Conservation (phyloP, 1,140 invertebrate species). For the Oryctes rhinoceros region DNA sequence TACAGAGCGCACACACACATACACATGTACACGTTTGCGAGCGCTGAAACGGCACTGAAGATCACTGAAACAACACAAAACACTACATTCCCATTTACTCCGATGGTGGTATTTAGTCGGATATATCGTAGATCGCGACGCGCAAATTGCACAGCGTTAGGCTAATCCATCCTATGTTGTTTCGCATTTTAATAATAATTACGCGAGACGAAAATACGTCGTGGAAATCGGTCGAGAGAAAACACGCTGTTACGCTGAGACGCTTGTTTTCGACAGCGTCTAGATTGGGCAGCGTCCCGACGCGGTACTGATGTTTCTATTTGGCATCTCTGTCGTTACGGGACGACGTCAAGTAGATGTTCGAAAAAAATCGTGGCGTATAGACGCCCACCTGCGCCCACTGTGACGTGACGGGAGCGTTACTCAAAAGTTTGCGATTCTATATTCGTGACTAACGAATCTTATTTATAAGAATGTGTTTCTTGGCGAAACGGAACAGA, state of each 20-base stretch:
- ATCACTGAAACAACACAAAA: constrained; percentile 27
- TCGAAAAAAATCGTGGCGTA: constrained; percentile 24
- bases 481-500: not conserved
- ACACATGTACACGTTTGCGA: constrained; percentile 6
- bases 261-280: constrained; percentile 28
- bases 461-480: constrained; percentile 6
- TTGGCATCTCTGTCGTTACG: constrained; percentile 35
- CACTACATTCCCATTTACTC: constrained; percentile 30
- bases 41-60: constrained; percentile 31
- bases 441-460: constrained; percentile 24
- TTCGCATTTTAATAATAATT: constrained; percentile 30
- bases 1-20: not conserved
- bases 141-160: not conserved
- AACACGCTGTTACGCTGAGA: constrained; percentile 29
- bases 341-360: constrained; percentile 31
- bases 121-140: not conserved
- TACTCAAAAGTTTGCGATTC: constrained; percentile 24
- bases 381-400: constrained; percentile 23
- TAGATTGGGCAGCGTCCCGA: constrained; percentile 31
- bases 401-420: constrained; percentile 23
- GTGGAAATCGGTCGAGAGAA: constrained; percentile 26
- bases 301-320: constrained; percentile 30
- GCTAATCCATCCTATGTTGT: not conserved
- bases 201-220: constrained; percentile 23
- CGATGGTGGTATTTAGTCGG: not conserved